Base-by-base conservation (phyloP, 2,113 vertebrate species). In the Porphyrio hochstetteri region DNA sequence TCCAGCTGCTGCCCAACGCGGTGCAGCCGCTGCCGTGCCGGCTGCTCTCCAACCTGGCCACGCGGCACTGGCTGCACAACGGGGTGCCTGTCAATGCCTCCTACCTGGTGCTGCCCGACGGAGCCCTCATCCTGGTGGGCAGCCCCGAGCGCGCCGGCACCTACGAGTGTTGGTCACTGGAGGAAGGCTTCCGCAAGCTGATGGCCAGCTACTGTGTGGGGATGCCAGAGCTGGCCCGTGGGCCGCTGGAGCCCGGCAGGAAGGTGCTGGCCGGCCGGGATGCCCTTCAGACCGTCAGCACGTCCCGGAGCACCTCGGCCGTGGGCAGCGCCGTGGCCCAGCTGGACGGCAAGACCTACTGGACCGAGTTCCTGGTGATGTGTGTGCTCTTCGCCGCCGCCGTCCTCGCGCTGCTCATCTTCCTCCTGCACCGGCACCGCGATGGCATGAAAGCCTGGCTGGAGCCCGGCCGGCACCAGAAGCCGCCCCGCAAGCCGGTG, bases 161-260 rank as follows among this genome's bases (percentile, higher is more conserved):
- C 48, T 99, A 99, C 4, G 98, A 99, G 96, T 99, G 99, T 97
- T 99, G 99, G 99, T 99, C 99, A 0, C 96, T 98, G 86, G 99
- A 99, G 94, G 98, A 98, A 29, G 98, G 98, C 63, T 99, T 99
- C 97, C 96, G n/a, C 79, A 98, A 99, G 97, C 98, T 99, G 80
- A 98, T 99, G 96, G 98, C 98, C 50, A 99, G 98, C 97, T 99
- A 99, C 97, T 99, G 99, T 1, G 98, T 99, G 31, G 79, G 92
- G 7, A 91, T 97, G 60, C 91, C 60, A 46, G 92, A 85, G 46
- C 64, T 4, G 0, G 70, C 23, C 55, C 42, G 1, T 0, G 36
- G 72, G 36, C 88, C 3, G 0, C 48, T 5, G 0, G 56, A 53
- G 24, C 3, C 59, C 0, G 6, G 74, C 50, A 42, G 91, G 40